Evolutionary conservation across 2,113 vertebrate species (phyloP).

Genomic region (Microtus ochrogaster): DNA sequence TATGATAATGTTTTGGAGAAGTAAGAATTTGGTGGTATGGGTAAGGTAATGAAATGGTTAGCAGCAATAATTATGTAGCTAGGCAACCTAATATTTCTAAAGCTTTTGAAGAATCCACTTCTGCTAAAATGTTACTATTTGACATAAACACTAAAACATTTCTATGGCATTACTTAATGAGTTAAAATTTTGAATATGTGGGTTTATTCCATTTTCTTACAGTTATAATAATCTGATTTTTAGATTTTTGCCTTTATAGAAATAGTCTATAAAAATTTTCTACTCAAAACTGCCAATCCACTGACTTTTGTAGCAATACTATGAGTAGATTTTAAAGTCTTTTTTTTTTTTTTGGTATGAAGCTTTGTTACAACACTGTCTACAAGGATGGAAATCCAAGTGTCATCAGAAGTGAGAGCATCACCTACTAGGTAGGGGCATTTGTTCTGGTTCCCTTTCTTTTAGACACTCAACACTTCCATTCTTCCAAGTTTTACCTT

Average conservation of each 20-base stretch:
- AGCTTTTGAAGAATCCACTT: not conserved
- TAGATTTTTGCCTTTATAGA: slow-evolving; percentile 22
- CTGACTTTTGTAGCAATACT: not conserved
- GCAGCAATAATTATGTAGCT: not conserved
- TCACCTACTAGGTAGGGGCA: not conserved
- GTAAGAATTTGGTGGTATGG: slow-evolving; percentile 18
- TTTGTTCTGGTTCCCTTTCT: not conserved
- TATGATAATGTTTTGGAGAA: slow-evolving; percentile 3
- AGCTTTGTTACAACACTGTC: not conserved
- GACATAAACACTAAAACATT: not conserved
- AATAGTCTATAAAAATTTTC: not conserved
- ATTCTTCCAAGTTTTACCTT: not conserved
- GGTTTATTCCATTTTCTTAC: slow-evolving; percentile 10
- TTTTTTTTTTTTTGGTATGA: not conserved
- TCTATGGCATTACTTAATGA: not conserved
- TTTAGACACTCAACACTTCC: not conserved
- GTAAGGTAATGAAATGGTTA: slow-evolving; percentile 17
- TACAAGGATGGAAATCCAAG: not conserved
- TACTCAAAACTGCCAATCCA: not conserved
- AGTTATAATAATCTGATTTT: not conserved
- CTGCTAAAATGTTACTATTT: slow-evolving; percentile 33
- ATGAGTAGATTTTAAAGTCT: not conserved
- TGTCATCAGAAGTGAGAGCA: not conserved
- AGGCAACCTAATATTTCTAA: slow-evolving; percentile 37
- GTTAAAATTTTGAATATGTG: not conserved